Conservation (phyloP, 2,888 invertebrate genomes). For the Phyllotreta cruciferae region DNA sequence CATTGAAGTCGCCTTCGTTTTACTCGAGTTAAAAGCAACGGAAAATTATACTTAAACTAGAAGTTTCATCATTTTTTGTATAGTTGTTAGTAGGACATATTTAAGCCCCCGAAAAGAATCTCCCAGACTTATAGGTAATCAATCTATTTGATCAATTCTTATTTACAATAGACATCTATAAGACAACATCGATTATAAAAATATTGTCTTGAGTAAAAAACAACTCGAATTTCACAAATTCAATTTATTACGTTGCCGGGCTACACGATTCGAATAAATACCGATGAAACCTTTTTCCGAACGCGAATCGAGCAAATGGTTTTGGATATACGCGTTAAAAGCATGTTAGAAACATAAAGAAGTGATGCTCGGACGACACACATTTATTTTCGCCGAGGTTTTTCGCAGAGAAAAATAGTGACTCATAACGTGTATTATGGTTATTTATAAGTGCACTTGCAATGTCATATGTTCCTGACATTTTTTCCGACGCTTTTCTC, state of each 20-base stretch:
- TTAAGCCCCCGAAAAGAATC: too few species aligned
- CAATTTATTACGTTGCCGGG: too few species aligned
- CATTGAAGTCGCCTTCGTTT: constrained; percentile 8
- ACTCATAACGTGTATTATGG: constrained; percentile 24
- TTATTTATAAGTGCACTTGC: constrained; percentile 38
- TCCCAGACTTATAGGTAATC: too few species aligned
- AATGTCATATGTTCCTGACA: constrained; percentile 35
- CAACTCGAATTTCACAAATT: too few species aligned
- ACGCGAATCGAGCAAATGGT: constrained; percentile 3
- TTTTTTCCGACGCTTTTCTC: constrained; percentile 30
- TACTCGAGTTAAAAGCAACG: constrained; percentile 7
- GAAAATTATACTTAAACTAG: constrained; percentile 3
- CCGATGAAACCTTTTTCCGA: background rate
- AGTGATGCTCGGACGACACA: constrained; percentile 14
- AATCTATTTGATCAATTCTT: too few species aligned
- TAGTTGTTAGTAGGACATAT: background rate
- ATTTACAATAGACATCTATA: too few species aligned
- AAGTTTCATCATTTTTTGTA: background rate
- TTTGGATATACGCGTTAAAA: constrained; percentile 9
- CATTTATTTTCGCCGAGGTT: constrained; percentile 20
- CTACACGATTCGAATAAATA: too few species aligned
- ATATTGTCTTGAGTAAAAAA: too few species aligned
- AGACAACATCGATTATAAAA: too few species aligned
- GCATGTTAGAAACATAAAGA: constrained; percentile 6
- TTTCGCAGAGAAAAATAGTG: constrained; percentile 18